These are phyloP conservation scores for Potorous gilbertii DNA, from an alignment of 2,797 vertebrate genomes.

Conservation along the genomic window DNA sequence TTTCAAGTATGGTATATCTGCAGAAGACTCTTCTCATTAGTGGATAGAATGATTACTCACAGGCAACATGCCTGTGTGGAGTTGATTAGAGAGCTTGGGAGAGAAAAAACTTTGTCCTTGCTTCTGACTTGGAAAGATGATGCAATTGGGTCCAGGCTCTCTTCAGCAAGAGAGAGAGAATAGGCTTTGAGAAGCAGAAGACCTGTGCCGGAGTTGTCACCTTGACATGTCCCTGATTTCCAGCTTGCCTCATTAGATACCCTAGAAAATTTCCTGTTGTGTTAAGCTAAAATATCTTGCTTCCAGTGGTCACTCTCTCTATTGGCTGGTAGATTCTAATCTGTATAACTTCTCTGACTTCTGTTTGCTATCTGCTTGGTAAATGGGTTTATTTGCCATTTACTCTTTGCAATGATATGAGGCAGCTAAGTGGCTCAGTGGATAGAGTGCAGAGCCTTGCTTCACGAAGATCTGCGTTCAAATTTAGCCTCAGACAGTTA, in stretches of 20 bases:
- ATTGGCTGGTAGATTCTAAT: not conserved
- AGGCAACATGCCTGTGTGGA: not conserved
- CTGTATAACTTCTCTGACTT: not conserved
- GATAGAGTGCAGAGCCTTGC: not conserved
- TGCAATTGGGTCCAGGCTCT: no score
- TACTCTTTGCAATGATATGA: not conserved
- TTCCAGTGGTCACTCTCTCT: not conserved
- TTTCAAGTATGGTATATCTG: not conserved
- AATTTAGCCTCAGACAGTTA: not conserved
- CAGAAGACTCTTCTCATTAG: not conserved
- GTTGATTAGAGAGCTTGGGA: not conserved
- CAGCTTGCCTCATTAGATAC: not conserved
- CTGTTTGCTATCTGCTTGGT: not conserved
- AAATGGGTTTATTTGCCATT: not conserved
- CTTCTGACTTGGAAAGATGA: not conserved
- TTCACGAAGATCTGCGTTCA: not conserved
- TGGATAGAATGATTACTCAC: not conserved
- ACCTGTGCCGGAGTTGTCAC: not conserved
- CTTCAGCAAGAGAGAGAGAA: not conserved
- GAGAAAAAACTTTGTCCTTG: not conserved
- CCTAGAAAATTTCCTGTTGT: not conserved
- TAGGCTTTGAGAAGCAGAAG: not conserved
- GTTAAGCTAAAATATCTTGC: not conserved
- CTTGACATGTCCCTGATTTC: not conserved
- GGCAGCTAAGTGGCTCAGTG: not conserved